These are phyloP conservation scores for Heliconius himera DNA, from an alignment of 1,140 invertebrate genomes.

Conservation along the genomic window DNA sequence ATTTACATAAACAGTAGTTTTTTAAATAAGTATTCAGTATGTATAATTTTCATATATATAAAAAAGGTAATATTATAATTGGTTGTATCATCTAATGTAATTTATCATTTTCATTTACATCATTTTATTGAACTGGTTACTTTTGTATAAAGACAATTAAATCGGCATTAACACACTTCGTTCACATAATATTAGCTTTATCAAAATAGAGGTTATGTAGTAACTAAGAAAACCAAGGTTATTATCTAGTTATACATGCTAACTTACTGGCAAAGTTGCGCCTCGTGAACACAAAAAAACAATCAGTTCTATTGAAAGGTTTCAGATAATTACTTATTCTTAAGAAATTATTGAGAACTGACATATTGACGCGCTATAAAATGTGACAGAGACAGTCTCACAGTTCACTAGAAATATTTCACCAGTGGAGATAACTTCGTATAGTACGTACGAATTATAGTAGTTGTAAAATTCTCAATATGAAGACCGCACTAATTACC, in stretches of 20 bases:
- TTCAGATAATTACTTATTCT: constrained; percentile 63
- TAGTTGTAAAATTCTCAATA: constrained; percentile 58
- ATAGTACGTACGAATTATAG: constrained; percentile 20
- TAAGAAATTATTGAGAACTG: constrained; percentile 70
- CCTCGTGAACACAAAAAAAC: constrained; percentile 51
- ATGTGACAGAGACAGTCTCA: constrained; percentile 63
- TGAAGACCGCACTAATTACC: constrained; percentile 92
- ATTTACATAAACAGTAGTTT: not conserved
- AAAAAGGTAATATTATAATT: not conserved
- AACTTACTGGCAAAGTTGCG: constrained; percentile 67
- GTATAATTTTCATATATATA: not conserved
- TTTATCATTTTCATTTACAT: not conserved
- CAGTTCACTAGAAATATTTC: constrained; percentile 23
- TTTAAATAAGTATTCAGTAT: not conserved
- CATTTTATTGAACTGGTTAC: not conserved
- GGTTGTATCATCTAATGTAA: not conserved
- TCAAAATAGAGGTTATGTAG: constrained; percentile 36
- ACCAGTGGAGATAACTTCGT: constrained; percentile 47
- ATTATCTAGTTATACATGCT: constrained; percentile 30
- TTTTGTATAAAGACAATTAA: not conserved
- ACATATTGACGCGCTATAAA: constrained; percentile 68
- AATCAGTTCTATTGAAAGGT: constrained; percentile 50
- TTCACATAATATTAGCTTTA: not conserved
- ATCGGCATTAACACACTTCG: not conserved
- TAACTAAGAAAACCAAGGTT: constrained; percentile 41